A percentile compares a stretch with the other conserved stretches of the same genome.
Conservation (phyloP, 2,797 vertebrate species). For the Microcaecilia unicolor region DNA sequence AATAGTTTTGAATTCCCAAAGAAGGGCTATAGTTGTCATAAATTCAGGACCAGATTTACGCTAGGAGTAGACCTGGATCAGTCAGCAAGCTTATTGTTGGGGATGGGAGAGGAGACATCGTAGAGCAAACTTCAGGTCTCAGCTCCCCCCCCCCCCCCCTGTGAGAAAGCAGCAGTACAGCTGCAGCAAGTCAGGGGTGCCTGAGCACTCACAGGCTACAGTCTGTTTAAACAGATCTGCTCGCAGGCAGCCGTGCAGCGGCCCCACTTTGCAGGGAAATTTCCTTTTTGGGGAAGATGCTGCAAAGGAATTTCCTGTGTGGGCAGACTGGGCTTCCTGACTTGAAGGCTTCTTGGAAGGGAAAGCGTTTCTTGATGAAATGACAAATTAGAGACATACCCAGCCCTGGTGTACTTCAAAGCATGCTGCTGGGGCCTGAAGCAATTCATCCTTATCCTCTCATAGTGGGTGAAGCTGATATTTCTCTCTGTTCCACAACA, state of each 20-base stretch:
- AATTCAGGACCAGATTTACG: no score
- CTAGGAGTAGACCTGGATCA: no score
- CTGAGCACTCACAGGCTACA: no score
- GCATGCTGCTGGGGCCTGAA: conserved; percentile 50
- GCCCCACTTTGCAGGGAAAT: conserved; percentile 89
- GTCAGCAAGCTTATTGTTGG: no score
- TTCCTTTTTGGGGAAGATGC: conserved; percentile 96
- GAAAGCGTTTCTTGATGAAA: conserved; percentile 80
- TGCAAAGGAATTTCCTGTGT: conserved; percentile 99
- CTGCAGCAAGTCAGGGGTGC: no score
- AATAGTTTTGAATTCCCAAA: no score
- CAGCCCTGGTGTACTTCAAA: conserved; percentile 57
- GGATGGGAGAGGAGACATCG: no score
- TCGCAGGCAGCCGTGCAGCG: conserved; percentile 60
- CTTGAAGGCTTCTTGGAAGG: conserved; percentile 89
- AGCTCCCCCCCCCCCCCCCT: no score
- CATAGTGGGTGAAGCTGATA: conserved; percentile 51
- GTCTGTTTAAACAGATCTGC: conserved; percentile 55
- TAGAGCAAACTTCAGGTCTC: no score
- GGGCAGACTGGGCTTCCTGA: conserved; percentile 94
- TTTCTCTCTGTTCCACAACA: conserved; percentile 31
- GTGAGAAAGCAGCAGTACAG: no score
- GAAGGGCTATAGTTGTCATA: no score
- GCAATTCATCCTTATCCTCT: conserved; percentile 49
- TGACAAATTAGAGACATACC: conserved; percentile 67